phyloP scores from a whole-genome alignment of 2,888 invertebrate genomes.

The Cinara cedri region DNA sequence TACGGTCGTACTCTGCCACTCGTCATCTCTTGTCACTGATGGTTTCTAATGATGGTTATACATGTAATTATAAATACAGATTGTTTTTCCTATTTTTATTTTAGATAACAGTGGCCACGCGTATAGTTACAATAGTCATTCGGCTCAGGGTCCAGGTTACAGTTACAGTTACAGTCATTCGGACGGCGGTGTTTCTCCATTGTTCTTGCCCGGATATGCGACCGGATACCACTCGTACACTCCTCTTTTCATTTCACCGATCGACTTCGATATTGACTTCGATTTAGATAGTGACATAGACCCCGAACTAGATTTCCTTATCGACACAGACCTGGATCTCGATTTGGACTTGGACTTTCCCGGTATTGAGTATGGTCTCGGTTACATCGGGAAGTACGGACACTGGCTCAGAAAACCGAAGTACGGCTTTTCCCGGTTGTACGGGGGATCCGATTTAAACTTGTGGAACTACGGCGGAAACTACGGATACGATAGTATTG shows the following conservation, averaged over 20 bases:
- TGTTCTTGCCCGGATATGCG: constrained; percentile 23
- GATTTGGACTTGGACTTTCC: constrained; percentile 44
- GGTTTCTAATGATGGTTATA: too few species aligned
- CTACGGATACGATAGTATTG: constrained; percentile 25
- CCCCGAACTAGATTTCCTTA: constrained; percentile 31
- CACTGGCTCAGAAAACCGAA: constrained; percentile 29
- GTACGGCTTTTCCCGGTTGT: constrained; percentile 19
- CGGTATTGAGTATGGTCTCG: constrained; percentile 37
- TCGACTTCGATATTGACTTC: constrained; percentile 27
- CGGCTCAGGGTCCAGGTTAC: constrained; percentile 23
- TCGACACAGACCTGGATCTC: constrained; percentile 41
- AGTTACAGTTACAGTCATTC: constrained; percentile 49
- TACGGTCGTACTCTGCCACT: too few species aligned
- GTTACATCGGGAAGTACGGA: constrained; percentile 41
- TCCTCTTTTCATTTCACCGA: background rate
- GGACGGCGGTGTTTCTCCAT: constrained; percentile 1
- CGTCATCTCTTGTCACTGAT: too few species aligned
- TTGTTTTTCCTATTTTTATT: too few species aligned
- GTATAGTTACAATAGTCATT: constrained; percentile 27
- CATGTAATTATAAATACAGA: too few species aligned
- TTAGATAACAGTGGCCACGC: constrained; percentile 17
- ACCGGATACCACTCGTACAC: constrained; percentile 18
- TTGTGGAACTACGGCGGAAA: constrained; percentile 35
- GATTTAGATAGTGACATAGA: constrained; percentile 38
- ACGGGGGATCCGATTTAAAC: background rate